phyloP scores from a whole-genome alignment of 2,888 invertebrate genomes.

The Archaeoteleia sp. region DNA sequence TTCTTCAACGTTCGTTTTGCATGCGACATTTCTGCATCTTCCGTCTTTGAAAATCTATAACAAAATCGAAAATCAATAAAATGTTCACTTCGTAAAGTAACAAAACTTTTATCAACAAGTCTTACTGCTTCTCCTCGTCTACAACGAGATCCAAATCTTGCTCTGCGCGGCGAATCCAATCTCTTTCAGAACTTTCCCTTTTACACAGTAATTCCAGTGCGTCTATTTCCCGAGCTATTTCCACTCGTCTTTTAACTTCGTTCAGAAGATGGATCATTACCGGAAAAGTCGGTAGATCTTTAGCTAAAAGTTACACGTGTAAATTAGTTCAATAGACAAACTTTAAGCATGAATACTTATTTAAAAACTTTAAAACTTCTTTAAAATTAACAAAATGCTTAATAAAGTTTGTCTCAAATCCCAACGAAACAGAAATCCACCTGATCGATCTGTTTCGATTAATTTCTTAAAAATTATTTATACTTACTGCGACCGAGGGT shows the following conservation, averaged over 20 bases:
- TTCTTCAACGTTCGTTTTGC: too few relatives aligned
- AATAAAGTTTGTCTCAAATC: conserved; percentile 84
- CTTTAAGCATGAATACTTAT: too few relatives aligned
- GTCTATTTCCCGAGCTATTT: conserved; percentile 88
- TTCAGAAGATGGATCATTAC: conserved; percentile 80
- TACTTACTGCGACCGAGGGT: conserved; percentile 88
- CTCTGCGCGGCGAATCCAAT: too few relatives aligned
- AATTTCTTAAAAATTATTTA: conserved; percentile 80
- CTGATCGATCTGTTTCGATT: too few relatives aligned
- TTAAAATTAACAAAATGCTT: neutral
- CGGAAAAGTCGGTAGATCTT: conserved; percentile 90
- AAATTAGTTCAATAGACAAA: too few relatives aligned
- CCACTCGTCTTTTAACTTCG: conserved; percentile 83
- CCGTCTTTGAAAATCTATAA: too few relatives aligned
- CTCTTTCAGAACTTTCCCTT: conserved; percentile 81
- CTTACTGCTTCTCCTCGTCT: conserved; percentile 80
- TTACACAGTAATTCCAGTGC: conserved; percentile 81
- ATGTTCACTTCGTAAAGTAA: too few relatives aligned
- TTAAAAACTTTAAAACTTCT: conserved; percentile 4
- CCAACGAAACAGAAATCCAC: too few relatives aligned
- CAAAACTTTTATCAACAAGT: too few relatives aligned
- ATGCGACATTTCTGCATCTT: too few relatives aligned
- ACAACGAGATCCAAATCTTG: too few relatives aligned
- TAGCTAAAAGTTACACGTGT: conserved; percentile 79
- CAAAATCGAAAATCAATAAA: too few relatives aligned